Percentiles rank a stretch among this genome's conserved stretches.
phyloP scores from a whole-genome alignment of 2,113 vertebrate genomes.

The Eptesicus fuscus region DNA sequence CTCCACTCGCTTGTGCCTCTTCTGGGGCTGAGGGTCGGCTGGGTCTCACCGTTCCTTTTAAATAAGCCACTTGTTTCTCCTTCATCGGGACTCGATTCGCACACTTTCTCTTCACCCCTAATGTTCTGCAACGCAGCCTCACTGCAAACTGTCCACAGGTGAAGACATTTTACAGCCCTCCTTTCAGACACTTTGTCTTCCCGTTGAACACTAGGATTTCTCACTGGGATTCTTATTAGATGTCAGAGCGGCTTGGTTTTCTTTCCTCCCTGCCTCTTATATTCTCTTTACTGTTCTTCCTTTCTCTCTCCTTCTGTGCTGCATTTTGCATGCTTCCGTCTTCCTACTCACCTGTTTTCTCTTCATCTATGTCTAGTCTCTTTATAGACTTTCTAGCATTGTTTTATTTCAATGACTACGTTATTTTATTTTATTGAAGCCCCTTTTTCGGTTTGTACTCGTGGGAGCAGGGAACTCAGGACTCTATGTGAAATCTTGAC shows the following conservation, averaged over 20 bases:
- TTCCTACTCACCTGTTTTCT: conserved; percentile 1
- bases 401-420: neutral
- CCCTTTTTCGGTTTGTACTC: neutral
- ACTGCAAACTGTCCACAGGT: neutral
- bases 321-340: neutral
- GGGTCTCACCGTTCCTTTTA: neutral
- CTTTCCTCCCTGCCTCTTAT: neutral
- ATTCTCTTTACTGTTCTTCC: neutral
- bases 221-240: too few species aligned
- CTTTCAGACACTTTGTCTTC: neutral
- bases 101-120: neutral
- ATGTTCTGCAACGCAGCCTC: neutral
- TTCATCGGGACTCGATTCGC: neutral
- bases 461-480: neutral
- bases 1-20: neutral
- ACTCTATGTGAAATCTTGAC: neutral
- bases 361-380: neutral
- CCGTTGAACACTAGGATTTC: neutral
- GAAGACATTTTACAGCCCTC: neutral
- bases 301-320: neutral
- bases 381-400: neutral
- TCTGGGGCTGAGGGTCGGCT: neutral
- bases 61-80: neutral
- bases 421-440: neutral
- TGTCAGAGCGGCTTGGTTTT: neutral